A percentile compares a stretch with the other conserved stretches of the same genome.
Conservation (phyloP, 2,113 vertebrate genomes). For the Gambusia affinis region DNA sequence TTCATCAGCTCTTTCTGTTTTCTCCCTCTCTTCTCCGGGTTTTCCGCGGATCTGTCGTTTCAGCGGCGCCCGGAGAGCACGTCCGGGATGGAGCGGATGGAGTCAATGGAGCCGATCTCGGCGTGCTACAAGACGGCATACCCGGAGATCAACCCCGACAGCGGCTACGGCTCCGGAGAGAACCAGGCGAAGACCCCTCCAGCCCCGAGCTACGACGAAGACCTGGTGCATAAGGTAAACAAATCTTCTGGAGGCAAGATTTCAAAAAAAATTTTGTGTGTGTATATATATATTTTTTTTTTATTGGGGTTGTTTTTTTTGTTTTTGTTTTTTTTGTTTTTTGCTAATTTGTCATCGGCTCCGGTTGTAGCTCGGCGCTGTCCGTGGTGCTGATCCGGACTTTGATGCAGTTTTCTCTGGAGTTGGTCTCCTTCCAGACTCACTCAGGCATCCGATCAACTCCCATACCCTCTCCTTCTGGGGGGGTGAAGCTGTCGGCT, state of each 20-base stretch:
- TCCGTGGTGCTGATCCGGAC: constrained; percentile 53
- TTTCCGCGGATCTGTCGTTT: not conserved
- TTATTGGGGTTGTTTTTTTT: not conserved
- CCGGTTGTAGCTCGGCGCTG: constrained; percentile 6
- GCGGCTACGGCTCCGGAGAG: constrained; percentile 62
- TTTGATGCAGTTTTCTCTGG: constrained; percentile 1
- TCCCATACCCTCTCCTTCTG: not conserved
- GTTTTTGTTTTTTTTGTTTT: not conserved
- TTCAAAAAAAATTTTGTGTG: no score
- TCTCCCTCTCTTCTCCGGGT: not conserved
- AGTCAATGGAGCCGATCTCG: constrained; percentile 76
- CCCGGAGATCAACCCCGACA: constrained; percentile 71
- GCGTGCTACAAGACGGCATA: constrained; percentile 65
- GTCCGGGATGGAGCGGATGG: constrained; percentile 63
- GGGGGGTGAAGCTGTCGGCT: not conserved
- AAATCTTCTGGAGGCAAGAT: not conserved
- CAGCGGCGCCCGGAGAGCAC: not conserved
- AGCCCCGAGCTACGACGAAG: constrained; percentile 73
- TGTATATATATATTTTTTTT: no score
- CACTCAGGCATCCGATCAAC: not conserved
- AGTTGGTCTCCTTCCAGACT: constrained; percentile 10
- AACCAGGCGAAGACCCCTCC: constrained; percentile 42
- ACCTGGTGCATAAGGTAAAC: constrained; percentile 82
- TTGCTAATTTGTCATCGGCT: no score
- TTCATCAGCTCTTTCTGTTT: not conserved